These are phyloP conservation scores for Calidris pygmaea DNA, from an alignment of 2,113 vertebrate genomes.

Conservation along the genomic window DNA sequence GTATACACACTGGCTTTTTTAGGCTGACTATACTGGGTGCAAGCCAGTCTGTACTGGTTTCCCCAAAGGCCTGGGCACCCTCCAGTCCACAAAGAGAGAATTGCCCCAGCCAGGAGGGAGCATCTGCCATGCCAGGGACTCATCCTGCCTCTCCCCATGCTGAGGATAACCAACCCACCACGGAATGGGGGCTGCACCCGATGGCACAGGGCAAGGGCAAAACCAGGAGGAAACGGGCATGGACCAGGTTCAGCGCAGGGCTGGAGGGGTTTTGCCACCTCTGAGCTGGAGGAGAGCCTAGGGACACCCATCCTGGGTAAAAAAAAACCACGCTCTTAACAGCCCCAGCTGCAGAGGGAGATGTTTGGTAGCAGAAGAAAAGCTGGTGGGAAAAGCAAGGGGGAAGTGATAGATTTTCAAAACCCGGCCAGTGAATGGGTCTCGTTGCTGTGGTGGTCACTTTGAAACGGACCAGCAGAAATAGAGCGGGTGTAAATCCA, in stretches of 20 bases:
- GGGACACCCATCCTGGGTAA: not conserved
- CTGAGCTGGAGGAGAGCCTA: not conserved
- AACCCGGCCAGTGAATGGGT: not conserved
- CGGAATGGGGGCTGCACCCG: fast-evolving
- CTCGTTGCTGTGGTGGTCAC: not conserved
- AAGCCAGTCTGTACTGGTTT: not conserved
- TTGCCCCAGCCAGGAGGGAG: not conserved
- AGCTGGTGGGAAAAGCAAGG: not conserved
- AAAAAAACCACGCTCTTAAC: not conserved
- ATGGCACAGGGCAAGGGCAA: not conserved
- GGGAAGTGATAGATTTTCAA: not conserved
- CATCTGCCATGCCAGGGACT: not conserved
- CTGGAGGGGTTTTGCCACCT: not conserved
- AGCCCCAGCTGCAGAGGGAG: not conserved
- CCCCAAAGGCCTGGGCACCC: not conserved
- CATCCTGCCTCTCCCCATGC: not conserved
- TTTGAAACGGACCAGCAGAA: not conserved
- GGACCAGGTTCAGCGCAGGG: too few relatives aligned
- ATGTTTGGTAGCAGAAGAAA: not conserved
- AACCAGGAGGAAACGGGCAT: not conserved
- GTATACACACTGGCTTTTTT: too few relatives aligned
- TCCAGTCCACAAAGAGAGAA: not conserved
- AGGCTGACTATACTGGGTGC: not conserved
- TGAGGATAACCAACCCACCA: not conserved
- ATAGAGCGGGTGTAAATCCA: not conserved